Percentiles rank a stretch among this genome's conserved stretches.
These are phyloP conservation scores for Pantelozetes paolii DNA, from an alignment of 2,888 invertebrate species.

Conservation along the genomic window DNA sequence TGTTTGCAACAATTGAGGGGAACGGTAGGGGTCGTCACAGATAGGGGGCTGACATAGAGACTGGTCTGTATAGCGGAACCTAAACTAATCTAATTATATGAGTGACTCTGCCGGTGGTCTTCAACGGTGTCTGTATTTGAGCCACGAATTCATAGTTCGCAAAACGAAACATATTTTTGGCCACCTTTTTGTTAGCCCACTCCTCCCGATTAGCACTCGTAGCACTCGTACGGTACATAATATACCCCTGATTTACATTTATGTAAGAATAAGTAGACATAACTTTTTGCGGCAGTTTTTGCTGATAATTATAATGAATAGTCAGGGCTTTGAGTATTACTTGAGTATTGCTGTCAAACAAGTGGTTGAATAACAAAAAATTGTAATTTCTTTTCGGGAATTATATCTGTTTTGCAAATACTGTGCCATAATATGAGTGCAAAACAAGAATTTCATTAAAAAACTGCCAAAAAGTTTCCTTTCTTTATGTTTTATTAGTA, in stretches of 20 bases:
- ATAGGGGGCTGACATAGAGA: not conserved
- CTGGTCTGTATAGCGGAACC: not conserved
- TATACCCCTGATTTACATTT: slow-evolving; percentile 1
- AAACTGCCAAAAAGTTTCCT: not conserved
- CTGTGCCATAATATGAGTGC: not conserved
- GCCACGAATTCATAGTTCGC: slow-evolving; percentile 2
- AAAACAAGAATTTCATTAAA: slow-evolving; percentile 6
- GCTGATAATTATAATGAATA: slow-evolving; percentile 11
- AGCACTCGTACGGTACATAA: no score
- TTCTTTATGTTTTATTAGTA: not conserved
- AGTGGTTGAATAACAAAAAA: slow-evolving; percentile 30
- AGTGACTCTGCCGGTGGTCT: slow-evolving; percentile 18
- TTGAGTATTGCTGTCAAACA: not conserved
- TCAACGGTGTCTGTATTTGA: slow-evolving; percentile 6
- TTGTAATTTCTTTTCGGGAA: slow-evolving; percentile 1
- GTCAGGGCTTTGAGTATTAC: not conserved
- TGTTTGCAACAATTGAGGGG: not conserved
- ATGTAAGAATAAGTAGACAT: not conserved
- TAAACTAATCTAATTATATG: slow-evolving; percentile 29
- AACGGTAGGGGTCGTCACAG: not conserved
- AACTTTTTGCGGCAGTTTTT: not conserved
- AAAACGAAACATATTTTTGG: not conserved
- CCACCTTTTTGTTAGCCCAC: slow-evolving; percentile 3
- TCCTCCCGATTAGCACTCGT: slow-evolving; percentile 5
- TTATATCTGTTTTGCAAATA: not conserved